Evolutionary conservation across 2,888 invertebrate genomes (phyloP).

Genomic region (Tinea semifulvella): DNA sequence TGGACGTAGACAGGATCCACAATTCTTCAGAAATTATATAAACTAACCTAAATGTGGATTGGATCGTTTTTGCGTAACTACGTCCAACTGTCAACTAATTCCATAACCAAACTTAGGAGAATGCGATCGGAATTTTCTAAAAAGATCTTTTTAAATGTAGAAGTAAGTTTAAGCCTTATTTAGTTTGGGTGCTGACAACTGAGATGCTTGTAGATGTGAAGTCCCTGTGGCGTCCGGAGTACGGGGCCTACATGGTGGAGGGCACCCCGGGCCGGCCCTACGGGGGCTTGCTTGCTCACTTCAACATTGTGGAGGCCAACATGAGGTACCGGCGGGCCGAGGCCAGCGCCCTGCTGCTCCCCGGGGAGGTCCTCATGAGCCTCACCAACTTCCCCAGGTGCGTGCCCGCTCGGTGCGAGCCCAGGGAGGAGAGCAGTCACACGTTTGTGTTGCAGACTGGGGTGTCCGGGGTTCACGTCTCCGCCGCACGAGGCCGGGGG

Average conservation of each 20-base stretch:
- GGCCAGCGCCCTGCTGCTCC: conserved; percentile 75
- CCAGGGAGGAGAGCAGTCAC: no score
- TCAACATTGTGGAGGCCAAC: conserved; percentile 98
- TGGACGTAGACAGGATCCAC: no score
- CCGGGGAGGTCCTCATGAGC: conserved; percentile 87
- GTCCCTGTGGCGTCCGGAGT: conserved; percentile 97
- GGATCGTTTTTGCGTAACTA: no score
- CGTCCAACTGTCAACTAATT: no score
- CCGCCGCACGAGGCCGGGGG: conserved; percentile 77
- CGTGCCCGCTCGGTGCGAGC: no score
- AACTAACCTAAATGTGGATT: no score
- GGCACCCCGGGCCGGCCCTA: conserved; percentile 98
- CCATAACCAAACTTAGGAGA: no score
- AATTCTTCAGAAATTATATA: no score
- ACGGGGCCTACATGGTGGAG: conserved; percentile 98
- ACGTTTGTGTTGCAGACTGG: conserved; percentile 69
- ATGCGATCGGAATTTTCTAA: no score
- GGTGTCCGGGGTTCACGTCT: conserved; percentile 87
- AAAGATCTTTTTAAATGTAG: no score
- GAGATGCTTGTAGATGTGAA: conserved; percentile 72
- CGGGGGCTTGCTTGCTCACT: conserved; percentile 93
- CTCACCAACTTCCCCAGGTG: conserved; percentile 94
- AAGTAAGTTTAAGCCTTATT: no score
- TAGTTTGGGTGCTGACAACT: no score
- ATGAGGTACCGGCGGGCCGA: conserved; percentile 92